Conservation (phyloP, 2,888 invertebrate species). For the Lissocephala sabroskyi region DNA sequence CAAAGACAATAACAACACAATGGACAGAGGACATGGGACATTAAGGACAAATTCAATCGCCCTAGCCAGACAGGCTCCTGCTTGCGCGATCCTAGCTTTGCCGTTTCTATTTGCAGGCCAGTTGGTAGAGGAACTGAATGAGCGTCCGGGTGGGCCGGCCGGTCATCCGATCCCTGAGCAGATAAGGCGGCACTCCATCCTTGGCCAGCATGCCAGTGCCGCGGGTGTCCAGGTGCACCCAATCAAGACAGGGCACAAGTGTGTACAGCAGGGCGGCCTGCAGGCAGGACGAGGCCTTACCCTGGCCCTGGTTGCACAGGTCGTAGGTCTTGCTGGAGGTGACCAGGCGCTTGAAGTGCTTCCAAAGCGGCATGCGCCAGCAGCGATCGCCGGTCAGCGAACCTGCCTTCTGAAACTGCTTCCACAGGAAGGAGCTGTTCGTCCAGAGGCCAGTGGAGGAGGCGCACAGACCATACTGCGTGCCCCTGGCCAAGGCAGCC, state of each 20-base stretch:
- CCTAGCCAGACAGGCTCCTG: too few relatives aligned
- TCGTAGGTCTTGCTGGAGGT: conserved; percentile 73
- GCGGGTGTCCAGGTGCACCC: conserved; percentile 82
- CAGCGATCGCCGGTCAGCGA: conserved; percentile 76
- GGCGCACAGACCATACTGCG: conserved; percentile 74
- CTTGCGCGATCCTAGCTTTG: too few relatives aligned
- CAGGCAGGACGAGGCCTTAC: conserved; percentile 76
- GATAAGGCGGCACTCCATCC: conserved; percentile 76
- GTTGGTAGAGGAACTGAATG: conserved; percentile 73
- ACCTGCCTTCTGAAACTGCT: conserved; percentile 74
- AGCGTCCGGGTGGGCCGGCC: conserved; percentile 78
- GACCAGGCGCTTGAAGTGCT: conserved; percentile 58
- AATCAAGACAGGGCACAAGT: conserved; percentile 77
- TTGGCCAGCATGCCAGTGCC: conserved; percentile 79
- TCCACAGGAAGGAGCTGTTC: conserved; percentile 74
- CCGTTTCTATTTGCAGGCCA: conserved; percentile 63
- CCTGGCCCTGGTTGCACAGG: conserved; percentile 74
- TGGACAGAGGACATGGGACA: too few relatives aligned
- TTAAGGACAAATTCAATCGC: too few relatives aligned
- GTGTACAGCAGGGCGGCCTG: conserved; percentile 80
- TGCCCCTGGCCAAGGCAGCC: conserved; percentile 74
- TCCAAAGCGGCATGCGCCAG: conserved; percentile 78
- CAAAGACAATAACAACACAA: too few relatives aligned
- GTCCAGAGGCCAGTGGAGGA: conserved; percentile 75
- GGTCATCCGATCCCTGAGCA: conserved; percentile 75